Evolutionary conservation across 2,888 invertebrate genomes (phyloP).

Genomic region (Nymphalis polychloros): DNA sequence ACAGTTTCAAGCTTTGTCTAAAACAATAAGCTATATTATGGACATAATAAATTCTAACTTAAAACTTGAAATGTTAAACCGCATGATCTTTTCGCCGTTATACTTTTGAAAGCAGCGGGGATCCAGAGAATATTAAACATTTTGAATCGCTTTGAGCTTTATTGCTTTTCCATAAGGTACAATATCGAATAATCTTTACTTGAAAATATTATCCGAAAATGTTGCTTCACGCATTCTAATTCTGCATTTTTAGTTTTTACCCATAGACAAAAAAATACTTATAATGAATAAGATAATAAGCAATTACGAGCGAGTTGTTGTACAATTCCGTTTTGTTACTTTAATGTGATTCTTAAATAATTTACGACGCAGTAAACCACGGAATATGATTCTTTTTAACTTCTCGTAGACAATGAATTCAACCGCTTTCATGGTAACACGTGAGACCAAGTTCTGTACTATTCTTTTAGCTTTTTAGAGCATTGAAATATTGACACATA

Average conservation of each 20-base stretch:
- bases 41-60: constrained; percentile 74
- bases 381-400: constrained; percentile 31
- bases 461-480: constrained; percentile 8
- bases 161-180: constrained; percentile 8
- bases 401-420: constrained; percentile 35
- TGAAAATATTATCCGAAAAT: constrained; percentile 28
- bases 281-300: constrained; percentile 59
- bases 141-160: constrained; percentile 9
- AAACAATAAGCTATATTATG: constrained; percentile 75
- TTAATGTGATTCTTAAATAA: constrained; percentile 48
- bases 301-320: constrained; percentile 55
- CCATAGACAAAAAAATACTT: constrained; percentile 61
- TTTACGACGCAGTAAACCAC: constrained; percentile 46
- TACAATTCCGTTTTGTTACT: constrained; percentile 58
- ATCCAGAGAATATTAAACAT: constrained; percentile 40
- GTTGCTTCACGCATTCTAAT: constrained; percentile 67
- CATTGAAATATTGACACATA: not conserved
- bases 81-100: constrained; percentile 71
- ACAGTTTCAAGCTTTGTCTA: constrained; percentile 62
- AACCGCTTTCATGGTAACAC: constrained; percentile 26
- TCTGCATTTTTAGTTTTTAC: constrained; percentile 60
- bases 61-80: constrained; percentile 68
- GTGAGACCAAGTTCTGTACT: constrained; percentile 12
- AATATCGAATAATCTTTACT: constrained; percentile 11
- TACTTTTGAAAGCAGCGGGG: constrained; percentile 69